Base-by-base conservation (phyloP, 2,888 invertebrate genomes). In the Gnatocerus cornutus region DNA sequence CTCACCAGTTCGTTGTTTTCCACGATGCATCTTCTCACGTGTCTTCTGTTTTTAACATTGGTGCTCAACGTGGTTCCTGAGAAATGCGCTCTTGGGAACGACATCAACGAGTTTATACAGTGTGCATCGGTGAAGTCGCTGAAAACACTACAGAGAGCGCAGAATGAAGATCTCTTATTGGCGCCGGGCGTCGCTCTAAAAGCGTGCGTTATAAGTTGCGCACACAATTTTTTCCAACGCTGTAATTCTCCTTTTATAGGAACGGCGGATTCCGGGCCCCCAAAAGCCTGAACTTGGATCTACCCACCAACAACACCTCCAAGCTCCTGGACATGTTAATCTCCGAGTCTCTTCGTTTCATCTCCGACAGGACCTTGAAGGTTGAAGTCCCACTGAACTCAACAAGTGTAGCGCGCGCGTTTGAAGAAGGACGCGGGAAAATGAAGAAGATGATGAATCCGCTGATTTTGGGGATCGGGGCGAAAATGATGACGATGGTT, bases 371-470 rank as follows among this genome's bases (percentile, higher is more conserved):
- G 83, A 89, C 88, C 73, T 78, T 95, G 56, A 91, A 93, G 79
- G 87, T 95, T 27, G 91, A 91, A 80, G 85, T 93, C 66, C 91
- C 92, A 46, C 88, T 90, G 21, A 90, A 91, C 67, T 88, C 46
- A 1, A 87, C 87, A 71, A 88, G 89, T 73, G 87, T 93, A 14
- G 90, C 92, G 0, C 89, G 93, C 71, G 90, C 93, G 33, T 87
- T 94, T 74, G 91, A 90, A 85, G 94, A 94, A 93, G 93, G 92
- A 56, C 91, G 93, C 43, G 92, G 89, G 27, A 93, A 92, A 84
- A 88, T 93, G 81, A 94, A 93, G 88, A 81, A 78, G 64, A 87
- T 91, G 81, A 83, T 92, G 81, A 89, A 86, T 77, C 92, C 93
- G 0, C 83, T 93, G 50, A 85, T 93, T 52, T 86, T 92, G 52